A percentile compares a stretch with the other conserved stretches of the same genome.
Conservation (phyloP, 2,888 invertebrate genomes). For the Himalopsyche kuldschensis region DNA sequence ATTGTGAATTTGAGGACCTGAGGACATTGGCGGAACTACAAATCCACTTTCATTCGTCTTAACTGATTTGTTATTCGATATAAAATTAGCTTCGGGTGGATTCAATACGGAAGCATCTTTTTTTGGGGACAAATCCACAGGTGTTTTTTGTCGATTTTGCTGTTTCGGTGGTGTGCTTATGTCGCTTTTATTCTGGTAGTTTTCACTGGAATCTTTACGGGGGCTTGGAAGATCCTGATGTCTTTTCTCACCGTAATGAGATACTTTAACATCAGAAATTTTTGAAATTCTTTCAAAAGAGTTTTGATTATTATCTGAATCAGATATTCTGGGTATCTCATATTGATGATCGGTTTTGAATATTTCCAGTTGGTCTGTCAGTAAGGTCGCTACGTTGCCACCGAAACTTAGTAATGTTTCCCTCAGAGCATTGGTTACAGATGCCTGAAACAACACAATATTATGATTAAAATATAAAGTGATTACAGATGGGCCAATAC, state of each 20-base stretch:
- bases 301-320: background rate
- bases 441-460: constrained; percentile 46
- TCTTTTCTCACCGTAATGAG: background rate
- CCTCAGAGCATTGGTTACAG: constrained; percentile 55
- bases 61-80: background rate
- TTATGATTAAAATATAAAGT: background rate
- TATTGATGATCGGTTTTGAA: background rate
- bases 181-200: background rate
- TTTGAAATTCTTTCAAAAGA: background rate
- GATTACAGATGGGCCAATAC: background rate
- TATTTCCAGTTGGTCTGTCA: constrained; percentile 47
- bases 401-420: constrained; percentile 57
- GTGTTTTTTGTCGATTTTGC: background rate
- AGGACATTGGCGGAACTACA: background rate
- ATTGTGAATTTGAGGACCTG: background rate
- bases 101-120: background rate
- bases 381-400: constrained; percentile 49
- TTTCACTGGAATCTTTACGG: constrained; percentile 28
- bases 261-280: background rate
- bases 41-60: background rate
- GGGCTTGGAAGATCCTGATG: background rate
- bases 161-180: constrained; percentile 5
- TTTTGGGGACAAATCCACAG: background rate
- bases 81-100: background rate
- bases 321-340: background rate